Evolutionary conservation across 2,888 invertebrate genomes (phyloP), one percentile per base, ranked within the genome.

Genomic region (Parascotia fuliginaria): DNA sequence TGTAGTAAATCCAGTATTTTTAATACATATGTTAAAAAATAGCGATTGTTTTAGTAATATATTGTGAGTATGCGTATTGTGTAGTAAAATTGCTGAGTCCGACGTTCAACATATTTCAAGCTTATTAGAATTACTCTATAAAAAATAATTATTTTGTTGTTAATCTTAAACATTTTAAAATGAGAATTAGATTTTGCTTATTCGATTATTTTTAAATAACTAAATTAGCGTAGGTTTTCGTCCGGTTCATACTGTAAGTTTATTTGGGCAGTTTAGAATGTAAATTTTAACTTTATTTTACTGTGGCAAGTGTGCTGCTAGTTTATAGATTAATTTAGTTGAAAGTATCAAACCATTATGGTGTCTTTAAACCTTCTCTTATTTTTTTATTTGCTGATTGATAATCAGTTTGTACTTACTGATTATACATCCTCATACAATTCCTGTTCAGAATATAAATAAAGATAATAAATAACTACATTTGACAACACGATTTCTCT

Each of bases 1-100:
- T 83, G 70, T 80, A 79, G 79, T 79, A 73, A 83, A 79, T 86
- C 81, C 89, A 90, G 90, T 91, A 89, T 89, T 90, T n/a, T 84
- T 79, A 78, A 77, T 82, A 65, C 52, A 54, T 64, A 81, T 74
- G 83, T 86, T 85, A 80, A 77, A 75, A 77, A 75, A 77, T 83
- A 79, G 79, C 75, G 80, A 80, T 81, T 79, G 74, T 75, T 83
- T 76, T 86, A 85, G 81, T 79, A 70, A 73, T 75, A 75, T 79
- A 66, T 71, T 77, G 77, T 81, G 80, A 77, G 77, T 81, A 81
- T 77, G 79, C 77, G 71, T 82, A 81, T 80, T 81, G 76, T 80
- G 80, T 89, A 87, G 86, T 79, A 73, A 75, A 79, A 74, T 82
- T 83, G 74, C 70, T 77, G 59, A 66, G 59, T 50, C 52, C 7